Evolutionary conservation across 1,140 invertebrate genomes (phyloP), one percentile per base, ranked within the genome.

Genomic region (Pinna nobilis): DNA sequence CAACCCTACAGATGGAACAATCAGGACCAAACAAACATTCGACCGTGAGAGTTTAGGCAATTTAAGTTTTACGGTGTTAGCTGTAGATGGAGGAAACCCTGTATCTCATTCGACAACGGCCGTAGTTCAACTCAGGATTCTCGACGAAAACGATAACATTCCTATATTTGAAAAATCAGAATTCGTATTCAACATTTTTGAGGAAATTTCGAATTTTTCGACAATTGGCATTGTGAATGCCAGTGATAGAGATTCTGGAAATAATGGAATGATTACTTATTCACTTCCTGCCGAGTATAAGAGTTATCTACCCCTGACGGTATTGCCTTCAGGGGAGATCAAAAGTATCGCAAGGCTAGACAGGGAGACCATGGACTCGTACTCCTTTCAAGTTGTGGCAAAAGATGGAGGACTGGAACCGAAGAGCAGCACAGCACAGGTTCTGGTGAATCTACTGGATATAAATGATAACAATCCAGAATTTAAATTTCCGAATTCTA

Each of bases 161-260:
- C 97, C 97, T 0, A 89, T 92, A 9, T 87, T 98, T 95, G 0
- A 97, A 96, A 0, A 94, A 96, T 83, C 89, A 98, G 28, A 86
- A 96, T 61, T 93, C 98, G 0, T 96, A 95, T 85, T 92, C 97
- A 96, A 98, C 86, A 93, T 96, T 1, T 97, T 98, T 86, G 97
- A 98, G 87, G 96, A 97, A 87, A 90, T 93, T 1, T 96, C 96
- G 0, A 92, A 93, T 76, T 98, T 98, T 68, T 70, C 68, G n/a
- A 51, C 55, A 13, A 60, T 80, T 50, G 81, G 78, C 11, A 50
- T 65, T 30, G 74, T 82, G 6, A 75, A 51, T 33, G 81, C 76
- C 4, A 65, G 69, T 20, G 80, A 82, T 53, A 20, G 33, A 25
- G 80, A 82, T 71, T 33, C 55, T 7, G 51, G 47, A 23, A 70